Percentiles rank a stretch among this genome's conserved stretches.
Conservation (phyloP, 1,140 invertebrate species). For the Eumeta japonica region DNA sequence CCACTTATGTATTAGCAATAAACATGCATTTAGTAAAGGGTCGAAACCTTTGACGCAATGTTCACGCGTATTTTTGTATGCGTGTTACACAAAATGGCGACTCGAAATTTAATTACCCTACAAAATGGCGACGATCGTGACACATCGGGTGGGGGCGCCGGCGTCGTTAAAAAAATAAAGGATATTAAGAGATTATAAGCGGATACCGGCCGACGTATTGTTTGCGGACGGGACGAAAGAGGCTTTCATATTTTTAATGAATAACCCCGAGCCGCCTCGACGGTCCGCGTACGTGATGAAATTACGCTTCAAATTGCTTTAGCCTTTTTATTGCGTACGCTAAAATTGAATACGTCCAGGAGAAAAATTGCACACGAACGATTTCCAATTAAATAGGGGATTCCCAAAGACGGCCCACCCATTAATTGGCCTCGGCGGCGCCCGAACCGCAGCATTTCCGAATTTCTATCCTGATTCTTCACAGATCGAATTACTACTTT, state of each 20-base stretch:
- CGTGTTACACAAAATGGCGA: slow-evolving; percentile 23
- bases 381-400: too few species aligned
- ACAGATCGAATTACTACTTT: too few species aligned
- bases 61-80: slow-evolving; percentile 13
- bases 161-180: slow-evolving; percentile 18
- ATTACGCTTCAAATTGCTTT: background rate
- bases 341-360: background rate
- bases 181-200: slow-evolving; percentile 8
- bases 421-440: too few species aligned
- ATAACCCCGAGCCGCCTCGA: background rate
- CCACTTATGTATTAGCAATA: too few species aligned
- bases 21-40: slow-evolving; percentile 9
- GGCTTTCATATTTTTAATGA: slow-evolving; percentile 6
- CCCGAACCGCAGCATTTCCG: too few species aligned
- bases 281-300: background rate
- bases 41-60: slow-evolving; percentile 12
- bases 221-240: slow-evolving; percentile 4
- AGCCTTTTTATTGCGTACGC: slow-evolving; percentile 1
- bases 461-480: too few species aligned
- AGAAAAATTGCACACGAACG: too few species aligned
- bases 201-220: too few species aligned
- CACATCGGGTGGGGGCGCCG: too few species aligned
- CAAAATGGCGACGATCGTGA: slow-evolving; percentile 3
- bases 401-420: too few species aligned
- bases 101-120: slow-evolving; percentile 37